Evolutionary conservation across 2,888 invertebrate species (phyloP).

Genomic region (Platypus cylindrus): DNA sequence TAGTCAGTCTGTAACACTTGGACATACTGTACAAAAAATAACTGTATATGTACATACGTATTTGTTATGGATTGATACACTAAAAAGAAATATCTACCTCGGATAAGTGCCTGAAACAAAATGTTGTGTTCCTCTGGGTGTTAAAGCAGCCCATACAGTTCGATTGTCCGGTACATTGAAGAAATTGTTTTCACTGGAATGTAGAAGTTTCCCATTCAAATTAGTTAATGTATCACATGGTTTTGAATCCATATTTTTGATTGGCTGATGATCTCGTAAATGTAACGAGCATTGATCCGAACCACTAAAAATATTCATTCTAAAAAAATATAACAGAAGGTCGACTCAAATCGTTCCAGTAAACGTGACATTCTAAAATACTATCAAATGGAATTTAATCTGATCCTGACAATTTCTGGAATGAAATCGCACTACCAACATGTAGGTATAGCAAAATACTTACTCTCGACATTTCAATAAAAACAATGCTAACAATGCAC

Average conservation of each 20-base stretch:
- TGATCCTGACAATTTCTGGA: no score
- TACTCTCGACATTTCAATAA: slow-evolving; percentile 75
- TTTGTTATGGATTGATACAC: background rate
- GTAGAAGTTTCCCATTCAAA: slow-evolving; percentile 32
- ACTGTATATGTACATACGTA: no score
- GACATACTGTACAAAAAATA: no score
- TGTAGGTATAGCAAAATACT: slow-evolving; percentile 33
- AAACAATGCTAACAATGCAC: slow-evolving; percentile 63
- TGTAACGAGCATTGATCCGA: slow-evolving; percentile 40
- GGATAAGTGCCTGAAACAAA: slow-evolving; percentile 57
- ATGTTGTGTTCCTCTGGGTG: slow-evolving; percentile 69
- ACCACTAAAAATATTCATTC: slow-evolving; percentile 45
- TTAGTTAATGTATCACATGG: slow-evolving; percentile 34
- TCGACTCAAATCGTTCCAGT: no score
- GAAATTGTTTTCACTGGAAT: slow-evolving; percentile 29
- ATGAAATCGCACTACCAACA: no score
- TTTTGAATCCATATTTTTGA: slow-evolving; percentile 34
- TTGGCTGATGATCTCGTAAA: slow-evolving; percentile 31
- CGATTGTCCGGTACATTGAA: slow-evolving; percentile 33
- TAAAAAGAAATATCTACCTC: slow-evolving; percentile 22
- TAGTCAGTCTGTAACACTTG: no score
- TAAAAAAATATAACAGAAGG: slow-evolving; percentile 16
- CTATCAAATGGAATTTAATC: no score
- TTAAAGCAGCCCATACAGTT: slow-evolving; percentile 65
- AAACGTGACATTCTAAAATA: no score